These are phyloP conservation scores for Rafetus swinhoei DNA, from an alignment of 2,113 vertebrate genomes.

Conservation along the genomic window DNA sequence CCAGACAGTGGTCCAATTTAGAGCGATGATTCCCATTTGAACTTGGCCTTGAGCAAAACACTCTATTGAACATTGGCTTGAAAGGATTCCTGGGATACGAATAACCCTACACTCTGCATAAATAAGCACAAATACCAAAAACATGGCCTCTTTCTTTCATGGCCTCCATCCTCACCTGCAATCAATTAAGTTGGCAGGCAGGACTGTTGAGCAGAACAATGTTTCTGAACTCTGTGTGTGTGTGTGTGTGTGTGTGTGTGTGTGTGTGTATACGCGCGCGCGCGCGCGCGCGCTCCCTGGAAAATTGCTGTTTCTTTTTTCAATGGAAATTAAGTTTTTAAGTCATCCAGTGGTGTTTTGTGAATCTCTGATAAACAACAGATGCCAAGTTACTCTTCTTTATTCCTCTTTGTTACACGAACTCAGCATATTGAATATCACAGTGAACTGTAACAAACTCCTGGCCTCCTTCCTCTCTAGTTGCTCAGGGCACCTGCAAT, in stretches of 20 bases:
- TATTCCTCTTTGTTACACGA: rapidly evolving
- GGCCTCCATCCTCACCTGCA: not conserved
- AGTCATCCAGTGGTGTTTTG: not conserved
- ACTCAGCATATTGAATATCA: rapidly evolving
- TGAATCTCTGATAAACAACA: not conserved
- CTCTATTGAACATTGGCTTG: rapidly evolving
- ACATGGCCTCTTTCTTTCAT: not conserved
- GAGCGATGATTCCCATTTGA: not conserved
- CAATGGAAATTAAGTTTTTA: not conserved
- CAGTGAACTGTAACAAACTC: not conserved
- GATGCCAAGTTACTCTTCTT: not conserved
- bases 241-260: too few species aligned
- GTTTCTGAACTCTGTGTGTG: not conserved
- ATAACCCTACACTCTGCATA: rapidly evolving
- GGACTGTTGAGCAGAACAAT: not conserved
- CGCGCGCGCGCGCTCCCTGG: too few species aligned
- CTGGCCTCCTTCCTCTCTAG: rapidly evolving
- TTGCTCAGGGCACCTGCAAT: not conserved
- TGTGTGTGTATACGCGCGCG: too few species aligned
- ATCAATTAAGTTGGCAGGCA: rapidly evolving
- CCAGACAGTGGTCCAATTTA: not conserved
- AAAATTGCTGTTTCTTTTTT: not conserved
- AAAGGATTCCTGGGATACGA: rapidly evolving
- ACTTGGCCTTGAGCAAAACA: rapidly evolving
- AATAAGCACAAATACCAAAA: rapidly evolving